Evolutionary conservation across 2,113 vertebrate genomes (phyloP).

Genomic region (Callaeas wilsoni): DNA sequence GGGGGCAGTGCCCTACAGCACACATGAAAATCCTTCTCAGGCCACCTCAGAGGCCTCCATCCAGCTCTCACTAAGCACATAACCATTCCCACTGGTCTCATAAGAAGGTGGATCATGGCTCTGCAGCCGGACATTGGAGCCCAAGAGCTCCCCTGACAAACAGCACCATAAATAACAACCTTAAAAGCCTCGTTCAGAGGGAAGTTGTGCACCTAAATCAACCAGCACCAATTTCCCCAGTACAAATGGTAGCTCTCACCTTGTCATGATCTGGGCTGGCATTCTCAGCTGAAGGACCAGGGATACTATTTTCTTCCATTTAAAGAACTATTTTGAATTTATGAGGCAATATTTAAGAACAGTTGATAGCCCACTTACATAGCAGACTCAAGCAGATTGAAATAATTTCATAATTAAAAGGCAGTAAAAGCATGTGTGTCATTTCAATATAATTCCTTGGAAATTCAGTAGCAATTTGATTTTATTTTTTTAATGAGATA

Average conservation of each 20-base stretch:
- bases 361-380: background rate
- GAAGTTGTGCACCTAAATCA: background rate
- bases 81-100: background rate
- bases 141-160: background rate
- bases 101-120: background rate
- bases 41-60: background rate
- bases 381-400: background rate
- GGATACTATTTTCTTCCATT: background rate
- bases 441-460: background rate
- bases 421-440: background rate
- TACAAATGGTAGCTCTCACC: background rate
- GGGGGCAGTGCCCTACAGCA: background rate
- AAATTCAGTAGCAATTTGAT: constrained; percentile 17
- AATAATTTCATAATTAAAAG: constrained; percentile 36
- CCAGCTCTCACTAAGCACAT: background rate
- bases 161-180: background rate
- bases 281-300: background rate
- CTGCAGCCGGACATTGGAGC: background rate
- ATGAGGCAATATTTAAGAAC: background rate
- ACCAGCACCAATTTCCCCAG: background rate
- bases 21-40: rapidly evolving
- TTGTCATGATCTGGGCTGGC: background rate
- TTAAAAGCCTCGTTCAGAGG: background rate
- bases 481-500: constrained; percentile 8
- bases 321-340: background rate